Conservation (phyloP, 2,797 vertebrate species). For the Argya squamiceps region DNA sequence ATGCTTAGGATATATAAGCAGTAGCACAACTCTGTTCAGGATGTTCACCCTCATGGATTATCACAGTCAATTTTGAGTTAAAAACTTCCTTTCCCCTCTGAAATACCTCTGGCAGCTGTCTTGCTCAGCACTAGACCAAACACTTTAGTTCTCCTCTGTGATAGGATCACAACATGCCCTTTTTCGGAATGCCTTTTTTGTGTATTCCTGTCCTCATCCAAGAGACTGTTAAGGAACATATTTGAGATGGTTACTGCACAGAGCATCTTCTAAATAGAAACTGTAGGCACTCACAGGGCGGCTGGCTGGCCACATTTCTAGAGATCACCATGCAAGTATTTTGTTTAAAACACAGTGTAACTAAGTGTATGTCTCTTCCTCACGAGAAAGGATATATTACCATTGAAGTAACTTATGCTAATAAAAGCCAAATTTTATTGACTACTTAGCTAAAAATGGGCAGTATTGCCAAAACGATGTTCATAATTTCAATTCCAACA, state of each 20-base stretch:
- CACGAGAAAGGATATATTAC: not conserved
- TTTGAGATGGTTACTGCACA: not conserved
- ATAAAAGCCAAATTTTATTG: not conserved
- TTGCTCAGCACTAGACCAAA: not conserved
- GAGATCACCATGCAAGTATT: not conserved
- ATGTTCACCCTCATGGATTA: not conserved
- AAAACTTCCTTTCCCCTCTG: not conserved
- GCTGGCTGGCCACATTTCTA: not conserved
- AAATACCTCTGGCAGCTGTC: not conserved
- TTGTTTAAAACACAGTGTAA: not conserved
- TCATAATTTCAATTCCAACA: not conserved
- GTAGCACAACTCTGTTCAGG: not conserved
- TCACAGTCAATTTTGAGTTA: not conserved
- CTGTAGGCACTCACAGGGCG: not conserved
- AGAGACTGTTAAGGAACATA: not conserved
- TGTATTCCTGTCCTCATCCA: not conserved
- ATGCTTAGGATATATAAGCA: fast-evolving
- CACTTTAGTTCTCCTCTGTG: fast-evolving
- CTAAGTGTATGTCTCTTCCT: not conserved
- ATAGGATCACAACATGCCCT: not conserved
- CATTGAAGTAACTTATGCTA: not conserved
- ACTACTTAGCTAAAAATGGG: not conserved
- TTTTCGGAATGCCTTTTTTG: fast-evolving
- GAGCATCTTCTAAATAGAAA: not conserved
- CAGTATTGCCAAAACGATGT: not conserved